Evolutionary conservation across 2,888 invertebrate genomes (phyloP), one percentile per base, ranked within the genome.

Genomic region (Tethea ocularis): DNA sequence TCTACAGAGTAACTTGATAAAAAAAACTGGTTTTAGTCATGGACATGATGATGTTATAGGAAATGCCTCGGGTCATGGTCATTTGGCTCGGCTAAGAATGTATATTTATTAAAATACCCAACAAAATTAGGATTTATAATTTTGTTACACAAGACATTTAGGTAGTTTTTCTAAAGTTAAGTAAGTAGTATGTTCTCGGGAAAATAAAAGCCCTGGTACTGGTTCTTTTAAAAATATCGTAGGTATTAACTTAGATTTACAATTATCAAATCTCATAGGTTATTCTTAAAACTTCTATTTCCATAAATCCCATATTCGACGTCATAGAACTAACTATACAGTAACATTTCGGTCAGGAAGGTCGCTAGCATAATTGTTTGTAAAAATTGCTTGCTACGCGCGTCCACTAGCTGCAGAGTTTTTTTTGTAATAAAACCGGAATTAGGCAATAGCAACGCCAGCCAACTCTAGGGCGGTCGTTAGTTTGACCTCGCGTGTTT

Each of bases 1-100:
- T 20, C 29, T 56, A 24, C 5, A 23, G 33, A 51, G 29, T 7
- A 56, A 20, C 55, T 58, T 52, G 61, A 56, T 63, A 33, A 29
- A 22, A 29, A 22, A 72, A 83, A 82, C 83, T 58, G 72, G 82
- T 80, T 78, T 71, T 66, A 62, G 61, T 64, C 60, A 68, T 59
- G 62, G 60, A 71, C 46, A 69, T 69, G 61, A 63, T 73, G 65
- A 68, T 69, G 68, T 62, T 71, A 62, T 67, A 74, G 66, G 78
- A 78, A 83, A 83, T 78, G 76, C 67, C 77, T 76, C 64, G 68
- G 82, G 80, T 85, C 85, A 86, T 63, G 84, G 83, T 64, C 78
- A 77, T 46, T 46, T 20, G 20, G 17, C 20, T 46, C 46, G 10
- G n/a, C 20, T 46, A 20, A 46, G 46, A 46, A 46, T 46, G 20